These are phyloP conservation scores for Nymphalis c-album DNA, from an alignment of 2,888 invertebrate species.

Conservation along the genomic window DNA sequence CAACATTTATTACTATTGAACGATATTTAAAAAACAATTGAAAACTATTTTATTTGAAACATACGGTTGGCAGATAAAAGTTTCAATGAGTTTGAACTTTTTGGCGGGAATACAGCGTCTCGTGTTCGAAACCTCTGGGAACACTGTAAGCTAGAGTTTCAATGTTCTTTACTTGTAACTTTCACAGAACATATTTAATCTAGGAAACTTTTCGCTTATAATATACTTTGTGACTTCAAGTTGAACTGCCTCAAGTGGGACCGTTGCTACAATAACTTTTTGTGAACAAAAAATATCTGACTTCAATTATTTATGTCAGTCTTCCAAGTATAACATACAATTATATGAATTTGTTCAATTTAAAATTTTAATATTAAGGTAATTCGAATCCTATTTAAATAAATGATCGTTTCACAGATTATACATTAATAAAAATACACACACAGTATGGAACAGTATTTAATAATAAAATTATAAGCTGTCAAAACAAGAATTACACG, in stretches of 20 bases:
- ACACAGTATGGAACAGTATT: no score
- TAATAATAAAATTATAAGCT: neutral
- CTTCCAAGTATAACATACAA: no score
- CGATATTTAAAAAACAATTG: neutral
- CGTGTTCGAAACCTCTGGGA: conserved; percentile 8
- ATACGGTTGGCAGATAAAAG: neutral
- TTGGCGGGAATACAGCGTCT: conserved; percentile 5
- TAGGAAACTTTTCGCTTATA: conserved; percentile 20
- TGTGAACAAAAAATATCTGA: conserved; percentile 1
- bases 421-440: no score
- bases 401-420: no score
- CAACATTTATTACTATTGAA: neutral
- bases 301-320: neutral
- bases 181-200: conserved; percentile 22
- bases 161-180: conserved; percentile 23
- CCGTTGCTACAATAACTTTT: conserved; percentile 14
- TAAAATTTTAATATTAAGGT: no score
- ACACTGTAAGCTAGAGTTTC: conserved; percentile 13
- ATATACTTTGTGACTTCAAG: conserved; percentile 4
- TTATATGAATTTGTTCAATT: no score
- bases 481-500: neutral
- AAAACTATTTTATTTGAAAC: neutral
- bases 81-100: conserved; percentile 3
- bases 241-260: conserved; percentile 19
- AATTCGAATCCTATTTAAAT: no score